phyloP scores from a whole-genome alignment of 2,113 vertebrate species.

The Vulpes vulpes region DNA sequence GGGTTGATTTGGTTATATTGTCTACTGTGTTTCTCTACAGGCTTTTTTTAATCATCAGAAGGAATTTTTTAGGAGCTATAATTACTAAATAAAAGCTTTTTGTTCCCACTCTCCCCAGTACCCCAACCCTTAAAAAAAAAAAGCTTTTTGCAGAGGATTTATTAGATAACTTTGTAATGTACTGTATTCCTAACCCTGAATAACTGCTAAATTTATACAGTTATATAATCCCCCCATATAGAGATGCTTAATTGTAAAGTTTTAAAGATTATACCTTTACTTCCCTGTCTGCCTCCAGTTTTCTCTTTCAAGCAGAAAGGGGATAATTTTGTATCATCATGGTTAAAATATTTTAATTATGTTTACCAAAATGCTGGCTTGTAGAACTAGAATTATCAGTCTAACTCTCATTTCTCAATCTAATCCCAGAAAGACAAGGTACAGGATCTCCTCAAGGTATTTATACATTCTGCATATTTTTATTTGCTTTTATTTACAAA shows the following conservation, averaged over 20 bases:
- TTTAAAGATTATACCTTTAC: not conserved
- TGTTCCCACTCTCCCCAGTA: no score
- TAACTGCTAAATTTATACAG: not conserved
- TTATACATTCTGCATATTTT: not conserved
- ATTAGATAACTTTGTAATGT: not conserved
- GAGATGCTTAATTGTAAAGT: not conserved
- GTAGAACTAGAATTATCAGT: not conserved
- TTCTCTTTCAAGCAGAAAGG: not conserved
- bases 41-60: not conserved
- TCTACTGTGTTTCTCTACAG: not conserved
- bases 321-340: not conserved
- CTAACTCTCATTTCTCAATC: not conserved
- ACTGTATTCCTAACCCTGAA: not conserved
- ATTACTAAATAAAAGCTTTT: conserved; percentile 6
- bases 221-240: not conserved
- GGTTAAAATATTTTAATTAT: conserved; percentile 30
- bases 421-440: not conserved
- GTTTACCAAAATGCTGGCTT: not conserved
- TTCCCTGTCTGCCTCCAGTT: not conserved
- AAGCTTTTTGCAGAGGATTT: not conserved
- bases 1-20: not conserved
- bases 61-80: not conserved
- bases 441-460: not conserved
- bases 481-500: not conserved
- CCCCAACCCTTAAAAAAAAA: no score